Percentiles rank a stretch among this genome's conserved stretches.
These are phyloP conservation scores for Spodoptera exigua DNA, from an alignment of 2,888 invertebrate genomes.

Conservation along the genomic window DNA sequence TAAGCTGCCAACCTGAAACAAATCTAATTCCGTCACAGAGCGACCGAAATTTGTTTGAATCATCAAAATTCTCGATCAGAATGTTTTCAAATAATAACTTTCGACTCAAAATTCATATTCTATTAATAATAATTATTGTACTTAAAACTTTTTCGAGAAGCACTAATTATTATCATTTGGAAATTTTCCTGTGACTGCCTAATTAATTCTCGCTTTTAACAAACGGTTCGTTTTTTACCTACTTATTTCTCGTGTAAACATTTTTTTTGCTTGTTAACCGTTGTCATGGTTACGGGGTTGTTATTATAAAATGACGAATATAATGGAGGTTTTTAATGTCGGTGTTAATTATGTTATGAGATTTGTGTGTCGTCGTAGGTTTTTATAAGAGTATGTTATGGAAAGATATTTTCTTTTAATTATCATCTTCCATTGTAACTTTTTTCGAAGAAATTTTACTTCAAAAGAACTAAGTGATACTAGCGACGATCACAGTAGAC, in stretches of 20 bases:
- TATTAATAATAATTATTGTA: constrained; percentile 30
- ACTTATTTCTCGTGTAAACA: constrained; percentile 22
- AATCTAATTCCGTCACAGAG: constrained; percentile 34
- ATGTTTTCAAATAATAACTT: constrained; percentile 18
- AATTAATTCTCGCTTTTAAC: constrained; percentile 33
- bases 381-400: neutral
- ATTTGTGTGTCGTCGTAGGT: neutral
- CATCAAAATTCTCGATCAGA: constrained; percentile 40
- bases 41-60: constrained; percentile 15
- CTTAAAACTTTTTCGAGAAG: constrained; percentile 3
- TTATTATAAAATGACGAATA: constrained; percentile 5
- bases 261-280: constrained; percentile 29
- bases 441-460: too few relatives aligned
- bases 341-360: constrained; percentile 5
- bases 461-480: too few relatives aligned
- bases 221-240: constrained; percentile 24
- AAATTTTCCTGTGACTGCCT: constrained; percentile 26
- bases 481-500: too few relatives aligned
- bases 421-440: too few relatives aligned
- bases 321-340: constrained; percentile 18
- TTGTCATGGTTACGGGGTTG: constrained; percentile 26
- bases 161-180: constrained; percentile 30
- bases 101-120: constrained; percentile 21
- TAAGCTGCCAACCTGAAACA: constrained; percentile 13
- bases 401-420: too few relatives aligned